Percentiles rank a stretch among this genome's conserved stretches.
phyloP scores from a whole-genome alignment of 2,113 vertebrate genomes.

The Leptocoma aspasia region DNA sequence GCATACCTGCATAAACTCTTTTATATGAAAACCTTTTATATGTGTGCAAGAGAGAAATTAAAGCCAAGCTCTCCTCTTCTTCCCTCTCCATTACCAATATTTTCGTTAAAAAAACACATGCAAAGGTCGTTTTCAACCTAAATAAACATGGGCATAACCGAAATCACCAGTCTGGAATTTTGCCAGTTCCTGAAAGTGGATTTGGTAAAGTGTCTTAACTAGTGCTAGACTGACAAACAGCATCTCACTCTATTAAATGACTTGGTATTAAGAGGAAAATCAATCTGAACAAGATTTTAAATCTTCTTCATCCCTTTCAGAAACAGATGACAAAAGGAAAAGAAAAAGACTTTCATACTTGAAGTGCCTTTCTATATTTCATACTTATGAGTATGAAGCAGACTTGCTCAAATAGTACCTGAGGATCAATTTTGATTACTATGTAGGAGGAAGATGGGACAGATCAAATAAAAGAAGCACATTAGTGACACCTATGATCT shows the following conservation, averaged over 20 bases:
- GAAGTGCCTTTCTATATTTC: background rate
- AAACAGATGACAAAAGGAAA: background rate
- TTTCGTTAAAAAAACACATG: background rate
- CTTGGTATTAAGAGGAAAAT: background rate
- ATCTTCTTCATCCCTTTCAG: background rate
- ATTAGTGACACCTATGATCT: background rate
- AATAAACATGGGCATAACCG: background rate
- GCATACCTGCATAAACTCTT: background rate
- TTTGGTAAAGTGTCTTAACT: background rate
- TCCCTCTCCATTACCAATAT: background rate
- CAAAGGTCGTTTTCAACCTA: background rate
- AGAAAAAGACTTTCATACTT: background rate
- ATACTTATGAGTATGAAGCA: background rate
- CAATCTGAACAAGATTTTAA: background rate
- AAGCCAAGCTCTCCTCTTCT: background rate
- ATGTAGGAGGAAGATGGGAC: background rate
- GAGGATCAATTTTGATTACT: background rate
- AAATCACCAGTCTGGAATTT: background rate
- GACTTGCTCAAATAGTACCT: background rate
- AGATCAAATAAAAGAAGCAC: background rate
- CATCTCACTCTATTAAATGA: background rate
- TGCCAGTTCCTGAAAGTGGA: background rate
- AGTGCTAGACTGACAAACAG: background rate
- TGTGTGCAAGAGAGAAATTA: background rate
- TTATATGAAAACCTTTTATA: background rate